Percentiles rank a stretch among this genome's conserved stretches.
Conservation (phyloP, 2,797 vertebrate genomes). For the Poliocrania exsul region DNA sequence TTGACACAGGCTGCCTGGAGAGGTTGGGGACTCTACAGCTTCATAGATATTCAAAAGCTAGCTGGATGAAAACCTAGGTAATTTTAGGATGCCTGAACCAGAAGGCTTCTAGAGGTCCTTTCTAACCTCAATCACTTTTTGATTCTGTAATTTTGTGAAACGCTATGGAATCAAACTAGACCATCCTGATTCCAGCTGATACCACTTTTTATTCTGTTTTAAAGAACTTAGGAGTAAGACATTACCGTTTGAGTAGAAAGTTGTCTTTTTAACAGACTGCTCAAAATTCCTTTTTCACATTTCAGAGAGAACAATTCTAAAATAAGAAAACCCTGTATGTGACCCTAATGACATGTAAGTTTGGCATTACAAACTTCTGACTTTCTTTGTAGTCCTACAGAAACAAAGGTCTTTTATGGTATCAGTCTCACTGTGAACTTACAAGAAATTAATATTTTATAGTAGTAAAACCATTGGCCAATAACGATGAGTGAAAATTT, state of each 20-base stretch:
- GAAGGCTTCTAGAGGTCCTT: background rate
- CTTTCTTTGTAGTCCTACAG: background rate
- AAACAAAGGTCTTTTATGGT: background rate
- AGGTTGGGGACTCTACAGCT: background rate
- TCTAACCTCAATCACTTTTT: background rate
- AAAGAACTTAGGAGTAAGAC: background rate
- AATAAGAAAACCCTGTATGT: background rate
- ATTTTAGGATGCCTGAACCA: background rate
- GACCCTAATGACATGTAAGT: background rate
- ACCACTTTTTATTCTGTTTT: background rate
- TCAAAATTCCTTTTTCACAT: background rate
- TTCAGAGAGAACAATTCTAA: background rate
- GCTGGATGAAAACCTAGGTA: background rate
- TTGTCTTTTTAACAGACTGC: background rate
- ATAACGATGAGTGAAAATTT: background rate
- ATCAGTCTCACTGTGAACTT: background rate
- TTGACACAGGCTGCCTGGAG: background rate
- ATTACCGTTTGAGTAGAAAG: background rate
- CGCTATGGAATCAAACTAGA: background rate
- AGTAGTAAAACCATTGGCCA: background rate
- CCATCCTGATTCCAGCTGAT: background rate
- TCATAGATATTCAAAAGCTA: background rate
- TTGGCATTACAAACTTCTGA: background rate
- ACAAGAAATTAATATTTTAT: background rate
- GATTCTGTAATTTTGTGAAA: background rate